phyloP scores from a whole-genome alignment of 2,113 vertebrate genomes.

The Sinocyclocheilus maitianheensis region DNA sequence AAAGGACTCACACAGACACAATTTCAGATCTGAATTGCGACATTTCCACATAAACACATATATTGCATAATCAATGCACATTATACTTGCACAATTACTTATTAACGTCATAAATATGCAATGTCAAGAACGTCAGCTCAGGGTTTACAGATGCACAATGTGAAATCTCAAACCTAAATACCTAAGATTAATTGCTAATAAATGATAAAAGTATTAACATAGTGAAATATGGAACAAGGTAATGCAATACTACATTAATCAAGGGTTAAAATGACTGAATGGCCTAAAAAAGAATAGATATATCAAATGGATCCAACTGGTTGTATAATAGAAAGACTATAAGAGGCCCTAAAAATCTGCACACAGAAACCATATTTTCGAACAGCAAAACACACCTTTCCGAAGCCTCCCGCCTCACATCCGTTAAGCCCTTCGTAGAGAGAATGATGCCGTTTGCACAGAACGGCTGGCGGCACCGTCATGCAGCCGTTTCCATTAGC shows the following conservation, averaged over 20 bases:
- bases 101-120: not conserved
- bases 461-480: constrained; percentile 53
- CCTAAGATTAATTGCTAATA: not conserved
- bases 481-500: constrained; percentile 41
- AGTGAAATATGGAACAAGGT: not conserved
- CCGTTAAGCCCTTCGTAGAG: constrained; percentile 75
- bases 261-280: not conserved
- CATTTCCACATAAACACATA: not conserved
- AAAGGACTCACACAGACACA: not conserved
- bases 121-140: not conserved
- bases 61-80: not conserved
- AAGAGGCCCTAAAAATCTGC: not conserved
- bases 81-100: not conserved
- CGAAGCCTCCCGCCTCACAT: constrained; percentile 66
- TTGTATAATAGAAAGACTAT: not conserved
- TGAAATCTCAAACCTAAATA: not conserved
- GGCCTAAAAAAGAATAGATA: not conserved
- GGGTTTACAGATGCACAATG: not conserved
- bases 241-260: not conserved
- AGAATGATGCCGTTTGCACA: constrained; percentile 76
- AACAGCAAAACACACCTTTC: constrained; percentile 66
- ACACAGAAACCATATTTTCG: not conserved
- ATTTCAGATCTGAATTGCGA: no score
- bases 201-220: no score
- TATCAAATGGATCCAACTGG: not conserved